Evolutionary conservation across 2,888 invertebrate species (phyloP), one percentile per base, ranked within the genome.

Genomic region (Villa cingulata): DNA sequence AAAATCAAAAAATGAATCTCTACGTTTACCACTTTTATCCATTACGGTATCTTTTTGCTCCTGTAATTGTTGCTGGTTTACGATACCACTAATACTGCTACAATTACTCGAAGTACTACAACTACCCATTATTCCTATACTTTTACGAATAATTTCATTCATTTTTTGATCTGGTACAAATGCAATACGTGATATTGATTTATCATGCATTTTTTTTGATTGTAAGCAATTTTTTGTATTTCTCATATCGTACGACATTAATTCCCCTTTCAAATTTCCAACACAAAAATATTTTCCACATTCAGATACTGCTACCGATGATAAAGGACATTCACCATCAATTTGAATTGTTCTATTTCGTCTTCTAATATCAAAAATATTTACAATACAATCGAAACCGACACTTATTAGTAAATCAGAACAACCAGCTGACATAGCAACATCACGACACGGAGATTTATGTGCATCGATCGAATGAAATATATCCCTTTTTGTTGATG

Each of bases 261-360:
- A 53, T 48, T 69, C 69, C 0, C 69, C 69, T 41, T 69, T 69
- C 1, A 69, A 56, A 53, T 65, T 67, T 1, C 69, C 69, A 2
- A 61, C 64, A 53, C 64, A 65, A 36, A 64, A 63, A 46, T 58
- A 67, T 4, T 56, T 62, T 12, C 69, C 69, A 48, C 69, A 69
- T 29, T 65, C 63, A 16, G 65, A 65, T 1, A 65, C 48, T 1
- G 64, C 58, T 29, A 63, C 62, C 3, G 66, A 59, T 0, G 67
- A 67, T 9, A 68, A 43, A 0, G 68, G 68, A 56, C 63, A 63
- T 43, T 60, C 58, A 18, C 48, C 55, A 12, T 54, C 49, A 17
- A 66, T 51, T 29, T 63, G 56, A 1, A 59, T 49, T 0, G 63
- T 58, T 47, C 60, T 59, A 2, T 57, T 55, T 43, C 63, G 63